Base-by-base conservation (phyloP, 2,797 vertebrate genomes). In the Pempheris klunzingeri region DNA sequence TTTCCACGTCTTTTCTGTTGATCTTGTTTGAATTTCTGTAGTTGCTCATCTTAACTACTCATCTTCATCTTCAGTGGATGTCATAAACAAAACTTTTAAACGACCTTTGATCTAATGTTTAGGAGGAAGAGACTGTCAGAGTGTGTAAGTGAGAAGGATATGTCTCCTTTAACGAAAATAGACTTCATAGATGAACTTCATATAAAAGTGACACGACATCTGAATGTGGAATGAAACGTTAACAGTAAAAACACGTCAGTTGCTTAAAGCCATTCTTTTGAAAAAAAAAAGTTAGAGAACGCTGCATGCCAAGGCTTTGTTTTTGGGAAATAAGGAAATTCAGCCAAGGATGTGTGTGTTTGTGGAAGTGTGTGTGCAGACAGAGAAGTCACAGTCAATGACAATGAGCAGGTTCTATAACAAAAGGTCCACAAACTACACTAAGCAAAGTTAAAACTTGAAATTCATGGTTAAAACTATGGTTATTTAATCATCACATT, bases 151-250 rank as follows among this genome's bases (percentile, higher is more conserved):
- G 14, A 53, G 2, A 44, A 43, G 17, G 58, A 55, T 7, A 60
- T 22, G 24, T 22, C 24, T 71, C 36, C 32, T 78, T 84, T 71
- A 74, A 80, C 65, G 72, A 82, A 74, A 22, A 64, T 69, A 82
- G 67, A 80, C 24, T 72, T 77, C 24, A 78, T 69, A 77, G 81
- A 80, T 66, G 1, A 80, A 70, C 59, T 76, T 74, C 22, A 52
- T 72, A 58, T 68, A 49, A 75, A 80, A 78, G 66, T 57, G 67
- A 63, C 74, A 59, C 63, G 55, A 46, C 28, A 72, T 85, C 67
- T 64, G 68, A 83, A 83, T 60, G 70, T 59, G 74, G 26, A 78
- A 76, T 82, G 61, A 82, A 82, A 74, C 78, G 54, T 74, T 70
- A 74, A 68, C 61, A 61, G 81, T 69, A 61, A 71, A 81, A 71